Conservation (phyloP, 2,113 vertebrate genomes). For the Melospiza georgiana region DNA sequence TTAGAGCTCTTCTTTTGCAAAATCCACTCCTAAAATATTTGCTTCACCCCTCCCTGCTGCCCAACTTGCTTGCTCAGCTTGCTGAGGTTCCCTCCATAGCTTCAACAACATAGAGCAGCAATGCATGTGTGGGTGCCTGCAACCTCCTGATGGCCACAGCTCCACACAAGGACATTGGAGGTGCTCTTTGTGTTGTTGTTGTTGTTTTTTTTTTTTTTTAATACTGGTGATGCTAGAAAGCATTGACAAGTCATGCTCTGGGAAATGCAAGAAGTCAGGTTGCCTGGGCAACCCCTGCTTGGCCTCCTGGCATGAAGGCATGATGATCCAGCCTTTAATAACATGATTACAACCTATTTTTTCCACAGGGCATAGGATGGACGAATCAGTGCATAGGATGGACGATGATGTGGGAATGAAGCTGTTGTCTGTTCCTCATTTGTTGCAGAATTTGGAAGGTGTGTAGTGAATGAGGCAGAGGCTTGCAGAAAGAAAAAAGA, state of each 20-base stretch:
- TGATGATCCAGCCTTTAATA: constrained; percentile 41
- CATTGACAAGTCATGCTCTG: not conserved
- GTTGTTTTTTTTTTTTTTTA: rapidly evolving
- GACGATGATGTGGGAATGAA: constrained; percentile 65
- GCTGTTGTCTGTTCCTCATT: constrained; percentile 71
- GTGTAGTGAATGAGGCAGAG: constrained; percentile 61
- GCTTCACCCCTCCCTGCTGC: not conserved
- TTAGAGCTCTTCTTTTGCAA: not conserved
- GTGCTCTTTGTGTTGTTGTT: not conserved
- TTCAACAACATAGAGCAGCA: not conserved
- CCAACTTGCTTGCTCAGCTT: not conserved
- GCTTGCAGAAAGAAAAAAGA: not conserved
- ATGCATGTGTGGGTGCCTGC: not conserved
- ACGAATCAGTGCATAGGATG: constrained; percentile 63
- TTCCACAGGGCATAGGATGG: constrained; percentile 66
- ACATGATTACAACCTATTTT: constrained; percentile 58
- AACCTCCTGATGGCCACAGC: not conserved
- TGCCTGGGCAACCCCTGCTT: constrained; percentile 55
- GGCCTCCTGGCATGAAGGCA: constrained; percentile 40
- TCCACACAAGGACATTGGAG: not conserved
- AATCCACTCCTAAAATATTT: not conserved
- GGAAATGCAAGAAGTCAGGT: constrained; percentile 40
- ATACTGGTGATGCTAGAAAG: not conserved
- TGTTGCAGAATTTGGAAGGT: constrained; percentile 72
- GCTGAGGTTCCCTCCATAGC: not conserved